Conservation (phyloP, 2,113 vertebrate genomes). For the Lepisosteus oculatus region DNA sequence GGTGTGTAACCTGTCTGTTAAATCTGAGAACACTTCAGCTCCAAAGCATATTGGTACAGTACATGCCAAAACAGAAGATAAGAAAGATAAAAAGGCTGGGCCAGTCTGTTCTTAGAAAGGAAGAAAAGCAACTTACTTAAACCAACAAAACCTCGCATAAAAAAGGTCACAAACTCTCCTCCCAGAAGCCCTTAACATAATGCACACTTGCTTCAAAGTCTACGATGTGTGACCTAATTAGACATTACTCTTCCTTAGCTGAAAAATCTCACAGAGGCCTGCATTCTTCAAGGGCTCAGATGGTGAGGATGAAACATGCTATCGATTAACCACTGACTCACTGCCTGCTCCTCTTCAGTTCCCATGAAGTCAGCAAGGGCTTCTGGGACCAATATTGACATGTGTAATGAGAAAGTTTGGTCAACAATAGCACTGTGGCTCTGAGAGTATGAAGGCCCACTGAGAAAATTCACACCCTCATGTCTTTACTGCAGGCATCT, state of each 20-base stretch:
- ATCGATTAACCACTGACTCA: conserved; percentile 36
- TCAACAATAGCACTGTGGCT: conserved; percentile 35
- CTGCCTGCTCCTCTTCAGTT: conserved; percentile 25
- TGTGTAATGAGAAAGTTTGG: conserved; percentile 38
- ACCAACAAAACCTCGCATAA: neutral
- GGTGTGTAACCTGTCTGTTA: neutral
- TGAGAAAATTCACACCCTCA: conserved; percentile 52
- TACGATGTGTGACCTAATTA: neutral
- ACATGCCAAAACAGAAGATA: neutral
- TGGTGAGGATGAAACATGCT: conserved; percentile 8
- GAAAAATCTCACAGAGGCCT: neutral
- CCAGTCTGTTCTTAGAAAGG: neutral
- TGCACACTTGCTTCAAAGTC: neutral
- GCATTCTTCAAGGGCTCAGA: conserved; percentile 15
- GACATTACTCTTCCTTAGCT: conserved; percentile 12
- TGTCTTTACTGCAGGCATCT: conserved; percentile 32
- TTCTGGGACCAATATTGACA: conserved; percentile 44
- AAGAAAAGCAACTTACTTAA: neutral
- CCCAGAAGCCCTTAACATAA: no score
- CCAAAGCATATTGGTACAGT: no score
- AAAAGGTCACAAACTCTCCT: neutral
- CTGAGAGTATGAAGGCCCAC: conserved; percentile 34
- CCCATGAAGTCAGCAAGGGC: conserved; percentile 41
- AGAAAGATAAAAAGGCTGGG: neutral
- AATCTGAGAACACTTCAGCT: no score